phyloP scores from a whole-genome alignment of 2,113 vertebrate species.

The Burhinus oedicnemus region DNA sequence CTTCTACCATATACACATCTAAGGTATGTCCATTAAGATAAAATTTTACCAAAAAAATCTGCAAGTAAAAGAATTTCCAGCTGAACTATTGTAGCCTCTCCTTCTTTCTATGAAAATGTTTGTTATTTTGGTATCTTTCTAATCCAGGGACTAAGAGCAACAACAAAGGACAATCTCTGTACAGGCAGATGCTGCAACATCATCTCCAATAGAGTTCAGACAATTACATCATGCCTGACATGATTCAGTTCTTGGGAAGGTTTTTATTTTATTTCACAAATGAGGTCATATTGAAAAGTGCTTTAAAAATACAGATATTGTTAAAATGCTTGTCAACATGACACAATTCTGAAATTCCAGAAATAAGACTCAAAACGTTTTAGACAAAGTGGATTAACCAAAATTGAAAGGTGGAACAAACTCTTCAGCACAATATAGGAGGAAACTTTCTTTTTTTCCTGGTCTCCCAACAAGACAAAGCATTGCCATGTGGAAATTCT shows the following conservation, averaged over 20 bases:
- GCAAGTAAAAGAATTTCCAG: not conserved
- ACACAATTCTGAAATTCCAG: not conserved
- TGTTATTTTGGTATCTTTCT: not conserved
- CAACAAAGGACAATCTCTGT: not conserved
- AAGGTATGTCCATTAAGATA: not conserved
- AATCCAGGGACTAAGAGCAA: not conserved
- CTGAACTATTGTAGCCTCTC: not conserved
- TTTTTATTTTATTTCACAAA: not conserved
- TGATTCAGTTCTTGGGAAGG: not conserved
- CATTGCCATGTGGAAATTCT: not conserved
- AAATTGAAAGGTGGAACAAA: not conserved
- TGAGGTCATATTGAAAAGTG: not conserved
- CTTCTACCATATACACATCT: not conserved
- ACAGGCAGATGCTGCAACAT: not conserved
- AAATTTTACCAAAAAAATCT: not conserved
- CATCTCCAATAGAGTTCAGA: not conserved
- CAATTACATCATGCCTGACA: not conserved
- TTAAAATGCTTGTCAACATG: not conserved
- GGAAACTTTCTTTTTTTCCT: not conserved
- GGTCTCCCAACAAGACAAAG: not conserved
- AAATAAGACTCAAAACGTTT: not conserved
- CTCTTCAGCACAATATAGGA: not conserved
- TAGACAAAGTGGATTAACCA: not conserved
- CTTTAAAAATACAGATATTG: not conserved
- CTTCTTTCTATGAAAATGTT: not conserved